These are phyloP conservation scores for Eumeta japonica DNA, from an alignment of 1,140 invertebrate species.

Conservation along the genomic window DNA sequence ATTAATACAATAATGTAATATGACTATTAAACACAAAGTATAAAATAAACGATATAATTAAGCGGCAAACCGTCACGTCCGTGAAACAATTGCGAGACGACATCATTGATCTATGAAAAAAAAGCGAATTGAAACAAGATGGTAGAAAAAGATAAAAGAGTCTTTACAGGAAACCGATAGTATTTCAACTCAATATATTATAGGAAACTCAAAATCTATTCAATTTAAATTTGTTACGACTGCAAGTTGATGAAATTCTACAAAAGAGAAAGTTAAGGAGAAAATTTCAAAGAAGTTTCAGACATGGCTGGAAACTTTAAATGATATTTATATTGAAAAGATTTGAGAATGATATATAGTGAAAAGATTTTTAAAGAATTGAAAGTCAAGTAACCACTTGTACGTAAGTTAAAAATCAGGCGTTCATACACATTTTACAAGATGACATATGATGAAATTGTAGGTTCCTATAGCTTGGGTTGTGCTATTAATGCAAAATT, in stretches of 20 bases:
- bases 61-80: too few relatives aligned
- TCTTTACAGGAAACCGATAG: slow-evolving; percentile 69
- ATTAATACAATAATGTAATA: too few relatives aligned
- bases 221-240: slow-evolving; percentile 82
- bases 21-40: too few relatives aligned
- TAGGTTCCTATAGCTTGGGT: slow-evolving; percentile 66
- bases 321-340: slow-evolving; percentile 44
- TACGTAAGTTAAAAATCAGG: slow-evolving; percentile 30
- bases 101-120: too few relatives aligned
- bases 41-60: too few relatives aligned
- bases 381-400: slow-evolving; percentile 45
- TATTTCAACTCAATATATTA: slow-evolving; percentile 77
- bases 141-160: slow-evolving; percentile 39
- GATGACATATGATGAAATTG: slow-evolving; percentile 60
- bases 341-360: slow-evolving; percentile 38
- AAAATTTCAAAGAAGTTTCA: slow-evolving; percentile 64
- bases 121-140: slow-evolving; percentile 20
- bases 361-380: slow-evolving; percentile 38
- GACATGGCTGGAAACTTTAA: slow-evolving; percentile 63
- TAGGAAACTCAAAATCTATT: slow-evolving; percentile 83
- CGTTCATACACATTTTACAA: slow-evolving; percentile 53
- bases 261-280: slow-evolving; percentile 68
- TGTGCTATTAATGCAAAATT: slow-evolving; percentile 64
- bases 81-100: too few relatives aligned
- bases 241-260: slow-evolving; percentile 82